Percentiles rank a stretch among this genome's conserved stretches.
These are phyloP conservation scores for Leucophora obtusa DNA, from an alignment of 2,888 invertebrate species.

Conservation along the genomic window DNA sequence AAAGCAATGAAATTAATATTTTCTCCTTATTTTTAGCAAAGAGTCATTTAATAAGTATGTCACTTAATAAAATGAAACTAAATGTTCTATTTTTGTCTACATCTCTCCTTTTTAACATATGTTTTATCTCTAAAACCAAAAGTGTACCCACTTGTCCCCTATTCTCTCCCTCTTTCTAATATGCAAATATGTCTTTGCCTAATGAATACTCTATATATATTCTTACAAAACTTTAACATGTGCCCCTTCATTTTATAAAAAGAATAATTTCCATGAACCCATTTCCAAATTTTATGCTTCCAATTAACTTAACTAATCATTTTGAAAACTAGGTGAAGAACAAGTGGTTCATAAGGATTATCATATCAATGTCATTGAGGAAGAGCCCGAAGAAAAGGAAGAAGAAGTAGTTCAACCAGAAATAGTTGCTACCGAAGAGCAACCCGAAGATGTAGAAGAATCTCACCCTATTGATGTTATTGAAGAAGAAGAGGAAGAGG, in stretches of 20 bases:
- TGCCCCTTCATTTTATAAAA: conserved; percentile 50
- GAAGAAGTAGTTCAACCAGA: conserved; percentile 75
- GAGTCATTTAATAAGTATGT: conserved; percentile 9
- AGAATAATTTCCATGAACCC: conserved; percentile 41
- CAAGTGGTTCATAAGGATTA: conserved; percentile 76
- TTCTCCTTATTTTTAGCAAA: conserved; percentile 9
- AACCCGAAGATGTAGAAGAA: conserved; percentile 68
- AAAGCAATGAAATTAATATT: neutral
- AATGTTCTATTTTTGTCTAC: conserved; percentile 12
- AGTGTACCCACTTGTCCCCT: neutral
- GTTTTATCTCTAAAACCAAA: neutral
- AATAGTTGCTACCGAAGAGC: conserved; percentile 73
- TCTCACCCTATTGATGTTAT: conserved; percentile 73
- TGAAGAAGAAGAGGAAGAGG: conserved; percentile 72
- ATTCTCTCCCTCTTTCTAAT: neutral
- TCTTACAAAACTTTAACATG: conserved; percentile 4
- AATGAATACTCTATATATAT: conserved; percentile 16
- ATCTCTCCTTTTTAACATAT: conserved; percentile 23
- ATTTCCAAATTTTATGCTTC: conserved; percentile 16
- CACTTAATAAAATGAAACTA: conserved; percentile 10
- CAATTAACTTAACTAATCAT: conserved; percentile 16
- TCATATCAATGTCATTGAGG: conserved; percentile 78
- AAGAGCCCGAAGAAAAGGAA: conserved; percentile 73
- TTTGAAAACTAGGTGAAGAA: conserved; percentile 70
- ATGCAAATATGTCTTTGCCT: conserved; percentile 61